Percentiles rank a stretch among this genome's conserved stretches.
These are phyloP conservation scores for Eurystomus glaucurus DNA, from an alignment of 2,797 vertebrate genomes.

Conservation along the genomic window DNA sequence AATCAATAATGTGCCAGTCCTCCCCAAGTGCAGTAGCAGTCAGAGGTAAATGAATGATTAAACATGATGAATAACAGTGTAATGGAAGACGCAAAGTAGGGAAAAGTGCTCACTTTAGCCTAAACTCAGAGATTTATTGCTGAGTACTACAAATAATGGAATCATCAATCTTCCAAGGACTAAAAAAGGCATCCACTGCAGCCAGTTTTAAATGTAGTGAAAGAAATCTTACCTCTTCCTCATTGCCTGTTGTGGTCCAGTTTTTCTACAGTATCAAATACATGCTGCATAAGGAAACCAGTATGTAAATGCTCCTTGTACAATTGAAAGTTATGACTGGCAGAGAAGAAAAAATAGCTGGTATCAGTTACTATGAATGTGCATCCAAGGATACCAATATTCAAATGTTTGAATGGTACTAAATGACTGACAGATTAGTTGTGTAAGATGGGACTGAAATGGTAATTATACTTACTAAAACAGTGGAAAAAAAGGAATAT, in stretches of 20 bases:
- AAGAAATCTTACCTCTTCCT: slow-evolving; percentile 5
- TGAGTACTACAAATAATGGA: slow-evolving; percentile 82
- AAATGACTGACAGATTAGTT: background rate
- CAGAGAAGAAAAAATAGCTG: background rate
- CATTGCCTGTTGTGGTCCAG: background rate
- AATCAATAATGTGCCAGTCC: slow-evolving; percentile 64
- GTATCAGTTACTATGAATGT: background rate
- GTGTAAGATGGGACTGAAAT: background rate
- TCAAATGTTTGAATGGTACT: background rate
- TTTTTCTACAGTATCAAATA: background rate
- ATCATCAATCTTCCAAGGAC: slow-evolving; percentile 83
- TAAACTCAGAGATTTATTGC: slow-evolving; percentile 82
- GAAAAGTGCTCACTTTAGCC: slow-evolving; percentile 75
- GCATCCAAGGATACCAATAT: background rate
- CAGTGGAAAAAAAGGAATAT: background rate
- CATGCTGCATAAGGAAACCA: background rate
- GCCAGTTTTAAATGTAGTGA: slow-evolving; percentile 47
- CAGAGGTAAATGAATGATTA: slow-evolving; percentile 82
- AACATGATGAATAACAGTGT: slow-evolving; percentile 82
- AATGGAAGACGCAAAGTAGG: slow-evolving; percentile 72
- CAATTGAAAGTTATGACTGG: background rate
- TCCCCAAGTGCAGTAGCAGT: slow-evolving; percentile 59
- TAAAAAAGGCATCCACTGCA: slow-evolving; percentile 47
- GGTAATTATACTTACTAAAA: background rate
- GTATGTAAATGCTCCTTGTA: background rate